Evolutionary conservation across 2,888 invertebrate genomes (phyloP).

Genomic region (Ornithoptera alexandrae): DNA sequence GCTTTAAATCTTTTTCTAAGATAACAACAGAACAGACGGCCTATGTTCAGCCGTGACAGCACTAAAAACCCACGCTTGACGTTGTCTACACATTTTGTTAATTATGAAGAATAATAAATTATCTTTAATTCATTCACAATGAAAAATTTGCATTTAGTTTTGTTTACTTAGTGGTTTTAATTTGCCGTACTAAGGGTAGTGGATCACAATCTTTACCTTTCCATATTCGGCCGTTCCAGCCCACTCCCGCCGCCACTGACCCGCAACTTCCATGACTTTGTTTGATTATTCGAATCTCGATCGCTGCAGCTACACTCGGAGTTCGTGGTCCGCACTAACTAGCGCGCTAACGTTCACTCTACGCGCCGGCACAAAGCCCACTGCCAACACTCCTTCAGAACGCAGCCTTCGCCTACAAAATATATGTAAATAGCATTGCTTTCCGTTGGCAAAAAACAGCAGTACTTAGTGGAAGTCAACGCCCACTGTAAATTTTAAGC

Average conservation of each 20-base stretch:
- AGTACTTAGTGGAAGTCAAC: conserved; percentile 67
- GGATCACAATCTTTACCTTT: conserved; percentile 57
- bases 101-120: conserved; percentile 25
- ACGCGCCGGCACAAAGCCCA: conserved; percentile 63
- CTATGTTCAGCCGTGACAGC: conserved; percentile 25
- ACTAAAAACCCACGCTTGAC: conserved; percentile 25
- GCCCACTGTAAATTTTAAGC: conserved; percentile 61
- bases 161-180: conserved; percentile 6
- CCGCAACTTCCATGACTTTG: conserved; percentile 71
- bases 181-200: conserved; percentile 32
- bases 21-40: conserved; percentile 27
- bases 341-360: conserved; percentile 56
- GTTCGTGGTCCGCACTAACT: conserved; percentile 45
- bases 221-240: conserved; percentile 76
- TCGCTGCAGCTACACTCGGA: conserved; percentile 75
- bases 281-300: conserved; percentile 47
- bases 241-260: conserved; percentile 76
- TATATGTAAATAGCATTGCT: conserved; percentile 68
- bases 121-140: conserved; percentile 2
- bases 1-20: conserved; percentile 19
- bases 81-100: conserved; percentile 10
- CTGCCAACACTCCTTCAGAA: conserved; percentile 43
- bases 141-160: conserved; percentile 7
- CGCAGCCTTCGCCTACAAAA: conserved; percentile 59
- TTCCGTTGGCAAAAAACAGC: conserved; percentile 67